Evolutionary conservation across 2,797 vertebrate genomes (phyloP), one percentile per base, ranked within the genome.

Genomic region (Echeneis naucrates): DNA sequence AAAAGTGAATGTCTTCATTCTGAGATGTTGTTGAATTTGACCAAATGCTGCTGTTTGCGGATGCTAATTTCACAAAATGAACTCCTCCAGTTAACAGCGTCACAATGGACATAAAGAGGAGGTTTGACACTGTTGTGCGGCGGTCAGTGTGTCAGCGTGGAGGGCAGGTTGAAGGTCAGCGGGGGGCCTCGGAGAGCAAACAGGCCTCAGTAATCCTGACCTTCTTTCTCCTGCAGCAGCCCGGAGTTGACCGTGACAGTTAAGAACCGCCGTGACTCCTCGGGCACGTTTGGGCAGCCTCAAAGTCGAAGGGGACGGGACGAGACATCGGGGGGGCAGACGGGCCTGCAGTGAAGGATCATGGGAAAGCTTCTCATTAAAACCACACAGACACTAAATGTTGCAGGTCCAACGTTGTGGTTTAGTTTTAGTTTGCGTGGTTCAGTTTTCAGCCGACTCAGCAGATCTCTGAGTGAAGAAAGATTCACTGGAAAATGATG

Each of bases 131-230:
- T 73, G 60, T 27, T 40, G 72, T 57, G 65, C 61, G 24, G 54
- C 3, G 65, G 78, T 66, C 84, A 78, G 65, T 54, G 82, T 85
- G 82, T 87, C 79, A 5, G 44, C 72, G 66, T 77, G 63, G 82
- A 87, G 88, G 87, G 77, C 82, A 90, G 84, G 89, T 81, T 89
- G 87, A 89, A 90, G 92, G 89, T 87, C 35, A 60, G n/a, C 33
- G 0, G 2, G 44, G 64, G 78, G 75, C 75, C 71, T 75, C 53
- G 1, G 19, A 83, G 83, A 87, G 80, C 84, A 91, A 92, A 92
- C 85, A 88, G 38, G 1, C 67, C 66, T 37, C 8, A 0, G 2
- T 90, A 92, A 92, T 90, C 91, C 91, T 72, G 78, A 88, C 88
- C 87, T 82, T 78, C 81, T 72, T 71, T 76, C 81, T 83, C 32